Conservation (phyloP, 2,888 invertebrate species). For the Heliconius sara region DNA sequence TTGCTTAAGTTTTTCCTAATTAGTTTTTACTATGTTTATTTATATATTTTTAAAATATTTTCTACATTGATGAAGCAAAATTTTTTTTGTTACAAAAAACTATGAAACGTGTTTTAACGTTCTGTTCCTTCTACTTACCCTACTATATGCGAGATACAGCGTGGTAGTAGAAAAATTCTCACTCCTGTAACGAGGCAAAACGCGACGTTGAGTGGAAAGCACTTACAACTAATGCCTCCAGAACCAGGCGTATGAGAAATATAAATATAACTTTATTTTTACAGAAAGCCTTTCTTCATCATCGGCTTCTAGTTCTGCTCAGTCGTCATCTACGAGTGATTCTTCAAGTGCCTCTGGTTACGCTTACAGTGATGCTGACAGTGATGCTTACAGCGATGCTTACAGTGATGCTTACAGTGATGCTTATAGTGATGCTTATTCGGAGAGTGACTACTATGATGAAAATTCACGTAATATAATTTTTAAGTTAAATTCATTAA, state of each 20-base stretch:
- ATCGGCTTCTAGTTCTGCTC: not conserved
- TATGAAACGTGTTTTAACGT: too few species aligned
- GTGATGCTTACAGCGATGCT: not conserved
- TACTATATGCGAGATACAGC: too few species aligned
- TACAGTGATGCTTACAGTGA: not conserved
- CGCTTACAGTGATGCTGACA: not conserved
- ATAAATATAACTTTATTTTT: not conserved
- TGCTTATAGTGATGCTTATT: not conserved
- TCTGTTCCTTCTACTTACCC: too few species aligned
- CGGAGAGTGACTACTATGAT: not conserved
- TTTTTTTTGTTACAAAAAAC: too few species aligned
- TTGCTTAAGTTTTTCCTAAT: not conserved
- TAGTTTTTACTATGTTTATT: not conserved
- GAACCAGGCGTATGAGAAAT: too few species aligned
- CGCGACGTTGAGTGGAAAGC: too few species aligned
- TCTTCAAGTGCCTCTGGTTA: not conserved
- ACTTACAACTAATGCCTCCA: too few species aligned
- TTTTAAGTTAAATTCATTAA: not conserved
- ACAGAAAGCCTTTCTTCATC: conserved; percentile 8
- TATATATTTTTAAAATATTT: not conserved
- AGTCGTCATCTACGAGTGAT: not conserved
- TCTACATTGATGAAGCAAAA: too few species aligned
- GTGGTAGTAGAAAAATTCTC: too few species aligned
- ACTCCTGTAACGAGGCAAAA: too few species aligned
- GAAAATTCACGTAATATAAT: not conserved